Percentiles rank a stretch among this genome's conserved stretches.
phyloP scores from a whole-genome alignment of 2,797 vertebrate genomes.

The Lepidocolaptes lacrymiger region DNA sequence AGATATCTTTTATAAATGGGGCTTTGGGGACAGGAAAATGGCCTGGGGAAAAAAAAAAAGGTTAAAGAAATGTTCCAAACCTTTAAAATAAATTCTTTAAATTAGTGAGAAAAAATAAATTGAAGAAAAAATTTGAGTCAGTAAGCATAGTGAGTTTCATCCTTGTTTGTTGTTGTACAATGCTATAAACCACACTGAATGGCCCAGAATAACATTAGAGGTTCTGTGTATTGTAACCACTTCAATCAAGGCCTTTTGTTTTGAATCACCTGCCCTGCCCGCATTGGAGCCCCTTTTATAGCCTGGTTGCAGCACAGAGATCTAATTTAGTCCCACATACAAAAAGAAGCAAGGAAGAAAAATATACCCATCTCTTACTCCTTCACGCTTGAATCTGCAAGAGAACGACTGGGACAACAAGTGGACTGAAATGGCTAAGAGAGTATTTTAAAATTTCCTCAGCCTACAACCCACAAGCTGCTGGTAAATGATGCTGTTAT shows the following conservation, averaged over 20 bases:
- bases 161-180: conserved; percentile 61
- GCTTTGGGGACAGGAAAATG: conserved; percentile 42
- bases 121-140: conserved; percentile 5
- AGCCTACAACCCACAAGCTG: background rate
- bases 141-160: conserved; percentile 52
- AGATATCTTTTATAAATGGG: conserved; percentile 72
- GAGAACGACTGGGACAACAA: background rate
- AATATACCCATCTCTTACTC: conserved; percentile 4
- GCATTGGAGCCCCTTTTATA: conserved; percentile 58
- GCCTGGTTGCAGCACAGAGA: conserved; percentile 4
- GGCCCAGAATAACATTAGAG: conserved; percentile 64
- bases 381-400: background rate
- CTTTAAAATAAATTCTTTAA: conserved; percentile 52
- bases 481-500: background rate
- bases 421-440: background rate
- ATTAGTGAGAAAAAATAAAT: background rate
- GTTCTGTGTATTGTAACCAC: conserved; percentile 62
- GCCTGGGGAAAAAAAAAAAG: background rate
- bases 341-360: conserved; percentile 29
- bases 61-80: conserved; percentile 29
- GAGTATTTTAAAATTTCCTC: conserved; percentile 5
- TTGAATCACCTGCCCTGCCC: conserved; percentile 70
- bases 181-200: conserved; percentile 55
- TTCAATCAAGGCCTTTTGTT: conserved; percentile 74
- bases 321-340: conserved; percentile 49